Evolutionary conservation across 2,888 invertebrate genomes (phyloP), one percentile per base, ranked within the genome.

Genomic region (Macrosoma leucophasiata): DNA sequence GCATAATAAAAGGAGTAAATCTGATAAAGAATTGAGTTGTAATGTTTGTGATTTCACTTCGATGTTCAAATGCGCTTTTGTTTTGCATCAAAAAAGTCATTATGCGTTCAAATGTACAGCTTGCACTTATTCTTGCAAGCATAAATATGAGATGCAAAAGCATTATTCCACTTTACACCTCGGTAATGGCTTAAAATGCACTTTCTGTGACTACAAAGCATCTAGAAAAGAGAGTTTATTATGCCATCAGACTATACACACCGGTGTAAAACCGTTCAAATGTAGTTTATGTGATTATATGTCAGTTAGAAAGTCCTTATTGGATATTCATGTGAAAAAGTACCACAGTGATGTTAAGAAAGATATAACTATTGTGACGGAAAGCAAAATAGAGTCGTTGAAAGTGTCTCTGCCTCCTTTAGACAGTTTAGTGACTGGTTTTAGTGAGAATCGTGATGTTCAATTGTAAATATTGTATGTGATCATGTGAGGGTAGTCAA

Each of bases 1-100:
- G 7, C 78, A 78, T 25, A 72, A 64, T n/a, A 75, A 73, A 38
- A 34, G 76, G 1, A 76, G 74, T 25, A 48, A 55, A 6, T 61
- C 67, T 0, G 55, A 58, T 0, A 22, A 34, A 0, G 3, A 29
- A 0, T 27, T 75, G 0, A 30, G 6, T 0, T 79, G 78, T 25
- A 38, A 41, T 2, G 34, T 33, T 0, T 76, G 78, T 29, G 24
- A 50, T 0, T 77, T 62, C 17, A 41, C 48, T 1, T 68, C 76
- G 0, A 34, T 40, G 0, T 73, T 54, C 43, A 77, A 73, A 51
- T 79, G 78, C 21, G 60, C 68, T 10, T 58, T 52, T 9, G 58
- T 50, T 0, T 54, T 61, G 43, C 78, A 79, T 40, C 70, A 70
- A n/a, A 74, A 69, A 41, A 39, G 41, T 0, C 78, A 78, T 22